These are phyloP conservation scores for Pristionchus maxplancki DNA, from an alignment of 2,888 invertebrate species.

Conservation along the genomic window DNA sequence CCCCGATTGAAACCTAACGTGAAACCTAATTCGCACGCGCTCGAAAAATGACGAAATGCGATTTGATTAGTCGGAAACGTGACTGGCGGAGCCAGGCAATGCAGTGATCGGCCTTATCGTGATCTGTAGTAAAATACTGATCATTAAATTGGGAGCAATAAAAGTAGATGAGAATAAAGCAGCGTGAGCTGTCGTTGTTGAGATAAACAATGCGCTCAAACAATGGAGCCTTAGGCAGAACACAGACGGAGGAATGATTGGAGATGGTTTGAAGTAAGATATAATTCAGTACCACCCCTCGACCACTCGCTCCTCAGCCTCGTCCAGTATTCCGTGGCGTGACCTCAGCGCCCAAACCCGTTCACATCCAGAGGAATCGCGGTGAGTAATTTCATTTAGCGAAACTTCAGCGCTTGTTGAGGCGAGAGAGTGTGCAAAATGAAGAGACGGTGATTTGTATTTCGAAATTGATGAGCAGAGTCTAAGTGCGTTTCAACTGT, in stretches of 20 bases:
- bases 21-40: background rate
- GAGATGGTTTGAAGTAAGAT: too few relatives aligned
- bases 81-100: background rate
- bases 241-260: too few relatives aligned
- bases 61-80: background rate
- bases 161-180: background rate
- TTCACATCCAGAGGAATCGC: slow-evolving; percentile 45
- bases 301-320: slow-evolving; percentile 33
- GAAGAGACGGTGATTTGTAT: too few relatives aligned
- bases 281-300: background rate
- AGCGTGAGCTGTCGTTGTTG: too few relatives aligned
- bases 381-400: background rate
- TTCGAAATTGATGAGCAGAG: background rate
- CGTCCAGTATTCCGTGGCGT: slow-evolving; percentile 12
- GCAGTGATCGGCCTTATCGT: background rate
- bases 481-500: background rate
- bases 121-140: background rate
- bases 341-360: background rate
- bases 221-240: too few relatives aligned
- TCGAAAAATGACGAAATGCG: background rate
- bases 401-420: too few relatives aligned
- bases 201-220: too few relatives aligned
- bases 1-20: background rate
- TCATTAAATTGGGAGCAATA: background rate
- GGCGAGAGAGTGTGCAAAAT: too few relatives aligned